Percentiles rank a stretch among this genome's conserved stretches.
phyloP scores from a whole-genome alignment of 2,888 invertebrate genomes.

The Ecdyonurus torrentis region DNA sequence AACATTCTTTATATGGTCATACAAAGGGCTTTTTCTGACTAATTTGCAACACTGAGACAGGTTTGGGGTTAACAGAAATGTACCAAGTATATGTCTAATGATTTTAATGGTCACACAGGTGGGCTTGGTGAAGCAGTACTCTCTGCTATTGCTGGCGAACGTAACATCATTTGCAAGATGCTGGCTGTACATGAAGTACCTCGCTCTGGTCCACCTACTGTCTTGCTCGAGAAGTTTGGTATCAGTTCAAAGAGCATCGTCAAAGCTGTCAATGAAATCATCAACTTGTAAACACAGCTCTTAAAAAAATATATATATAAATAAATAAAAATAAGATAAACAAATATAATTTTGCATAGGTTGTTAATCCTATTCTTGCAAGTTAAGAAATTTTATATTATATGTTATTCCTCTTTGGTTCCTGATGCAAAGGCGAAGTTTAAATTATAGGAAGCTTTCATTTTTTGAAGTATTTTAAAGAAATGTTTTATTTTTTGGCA shows the following conservation, averaged over 20 bases:
- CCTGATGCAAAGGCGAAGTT: too few species aligned
- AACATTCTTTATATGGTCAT: too few species aligned
- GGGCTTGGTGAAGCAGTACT: conserved; percentile 93
- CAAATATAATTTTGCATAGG: too few species aligned
- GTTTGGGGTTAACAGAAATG: conserved; percentile 4
- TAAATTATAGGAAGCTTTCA: too few species aligned
- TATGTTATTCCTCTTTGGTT: too few species aligned
- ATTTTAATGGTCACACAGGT: conserved; percentile 34
- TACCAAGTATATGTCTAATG: not conserved
- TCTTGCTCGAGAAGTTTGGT: conserved; percentile 74
- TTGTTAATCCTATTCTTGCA: too few species aligned
- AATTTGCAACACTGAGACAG: not conserved
- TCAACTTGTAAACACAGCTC: conserved; percentile 38
- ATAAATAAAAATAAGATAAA: too few species aligned
- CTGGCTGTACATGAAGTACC: conserved; percentile 72
- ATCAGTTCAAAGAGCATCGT: conserved; percentile 69
- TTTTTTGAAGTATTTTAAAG: too few species aligned
- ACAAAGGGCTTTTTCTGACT: too few species aligned
- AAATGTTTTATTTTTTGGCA: too few species aligned
- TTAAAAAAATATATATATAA: too few species aligned
- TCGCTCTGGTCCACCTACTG: conserved; percentile 79
- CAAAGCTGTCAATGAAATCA: conserved; percentile 44
- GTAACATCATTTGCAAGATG: conserved; percentile 53
- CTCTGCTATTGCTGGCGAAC: conserved; percentile 55
- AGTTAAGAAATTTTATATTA: too few species aligned